These are phyloP conservation scores for Oryzias curvinotus DNA, from an alignment of 2,113 vertebrate genomes.

Conservation along the genomic window DNA sequence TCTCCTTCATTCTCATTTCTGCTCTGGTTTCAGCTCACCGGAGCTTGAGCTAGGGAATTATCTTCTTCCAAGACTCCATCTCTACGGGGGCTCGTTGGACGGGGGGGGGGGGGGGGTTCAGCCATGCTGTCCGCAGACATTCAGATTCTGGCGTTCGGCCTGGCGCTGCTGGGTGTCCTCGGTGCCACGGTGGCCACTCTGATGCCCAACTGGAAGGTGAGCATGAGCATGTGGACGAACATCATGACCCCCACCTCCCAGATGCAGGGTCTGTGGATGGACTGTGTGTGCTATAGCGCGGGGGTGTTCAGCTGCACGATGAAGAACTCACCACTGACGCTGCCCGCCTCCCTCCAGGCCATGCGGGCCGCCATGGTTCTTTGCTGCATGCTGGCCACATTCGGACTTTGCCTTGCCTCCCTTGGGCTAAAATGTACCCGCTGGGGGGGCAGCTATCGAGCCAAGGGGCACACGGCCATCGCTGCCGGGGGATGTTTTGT, in stretches of 20 bases:
- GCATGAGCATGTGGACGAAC: conserved; percentile 77
- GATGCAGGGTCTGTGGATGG: conserved; percentile 96
- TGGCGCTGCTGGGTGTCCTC: conserved; percentile 84
- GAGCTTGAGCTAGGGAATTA: conserved; percentile 68
- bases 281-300: conserved; percentile 93
- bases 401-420: conserved; percentile 84
- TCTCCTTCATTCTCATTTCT: conserved; percentile 62
- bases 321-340: conserved; percentile 83
- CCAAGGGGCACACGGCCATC: conserved; percentile 83
- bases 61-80: conserved; percentile 46
- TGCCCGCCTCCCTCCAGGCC: conserved; percentile 84
- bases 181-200: conserved; percentile 85
- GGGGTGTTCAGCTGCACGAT: conserved; percentile 93
- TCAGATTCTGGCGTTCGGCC: conserved; percentile 88
- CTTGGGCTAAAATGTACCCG: conserved; percentile 91
- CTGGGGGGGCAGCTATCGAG: conserved; percentile 81
- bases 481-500: conserved; percentile 86
- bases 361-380: conserved; percentile 88
- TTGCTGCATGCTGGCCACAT: conserved; percentile 80
- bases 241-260: conserved; percentile 85
- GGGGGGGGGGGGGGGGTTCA: not conserved
- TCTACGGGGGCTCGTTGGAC: too few species aligned
- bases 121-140: conserved; percentile 84
- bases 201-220: conserved; percentile 94
- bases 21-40: conserved; percentile 62